Conservation (phyloP, 2,888 invertebrate genomes). For the Callosobruchus maculatus region DNA sequence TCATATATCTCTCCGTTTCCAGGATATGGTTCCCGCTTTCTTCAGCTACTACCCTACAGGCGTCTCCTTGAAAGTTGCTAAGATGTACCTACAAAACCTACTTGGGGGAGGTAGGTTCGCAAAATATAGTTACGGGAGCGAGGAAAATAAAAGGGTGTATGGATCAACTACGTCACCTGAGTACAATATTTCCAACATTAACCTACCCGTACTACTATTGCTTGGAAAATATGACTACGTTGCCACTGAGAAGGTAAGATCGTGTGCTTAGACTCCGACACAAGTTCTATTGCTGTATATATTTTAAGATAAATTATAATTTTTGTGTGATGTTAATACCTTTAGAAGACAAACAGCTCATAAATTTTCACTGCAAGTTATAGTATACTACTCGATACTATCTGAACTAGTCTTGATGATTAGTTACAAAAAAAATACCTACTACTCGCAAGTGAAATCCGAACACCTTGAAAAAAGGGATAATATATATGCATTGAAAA, state of each 20-base stretch:
- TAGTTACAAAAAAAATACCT: too few relatives aligned
- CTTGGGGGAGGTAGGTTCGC: not conserved
- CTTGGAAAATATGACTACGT: not conserved
- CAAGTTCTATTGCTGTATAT: too few relatives aligned
- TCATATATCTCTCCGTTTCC: not conserved
- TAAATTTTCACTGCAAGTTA: too few relatives aligned
- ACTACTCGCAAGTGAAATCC: too few relatives aligned
- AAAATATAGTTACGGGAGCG: not conserved
- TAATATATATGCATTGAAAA: too few relatives aligned
- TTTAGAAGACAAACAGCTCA: too few relatives aligned
- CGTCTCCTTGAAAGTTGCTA: not conserved
- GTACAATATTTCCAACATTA: not conserved
- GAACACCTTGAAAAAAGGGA: too few relatives aligned
- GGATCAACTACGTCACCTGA: not conserved
- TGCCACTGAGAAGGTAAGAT: not conserved
- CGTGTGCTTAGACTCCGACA: not conserved
- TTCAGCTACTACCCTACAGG: constrained; percentile 14
- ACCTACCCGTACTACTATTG: not conserved
- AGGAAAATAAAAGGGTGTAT: not conserved
- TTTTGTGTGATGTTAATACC: too few relatives aligned
- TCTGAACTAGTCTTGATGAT: too few relatives aligned
- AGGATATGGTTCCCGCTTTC: constrained; percentile 20
- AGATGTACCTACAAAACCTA: not conserved
- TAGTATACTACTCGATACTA: too few relatives aligned
- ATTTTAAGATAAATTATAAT: too few relatives aligned